phyloP scores from a whole-genome alignment of 2,888 invertebrate genomes.

The Eupelmus urozonus region DNA sequence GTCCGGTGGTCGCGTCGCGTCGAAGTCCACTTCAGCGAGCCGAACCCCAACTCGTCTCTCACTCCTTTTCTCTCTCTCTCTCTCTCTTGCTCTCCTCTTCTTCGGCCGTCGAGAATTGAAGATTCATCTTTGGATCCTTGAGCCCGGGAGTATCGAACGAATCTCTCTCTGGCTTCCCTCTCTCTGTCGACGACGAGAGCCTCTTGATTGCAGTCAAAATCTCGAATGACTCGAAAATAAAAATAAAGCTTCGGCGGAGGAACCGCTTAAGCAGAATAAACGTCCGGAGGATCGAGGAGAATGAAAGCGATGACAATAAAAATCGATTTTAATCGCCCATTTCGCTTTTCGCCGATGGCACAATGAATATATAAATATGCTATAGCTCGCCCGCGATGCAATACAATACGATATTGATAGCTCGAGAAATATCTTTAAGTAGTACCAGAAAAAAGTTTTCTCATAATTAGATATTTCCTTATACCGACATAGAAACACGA shows the following conservation, averaged over 20 bases:
- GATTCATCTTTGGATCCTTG: conserved; percentile 74
- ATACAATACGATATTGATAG: too few relatives aligned
- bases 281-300: conserved; percentile 1
- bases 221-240: conserved; percentile 51
- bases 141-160: conserved; percentile 55
- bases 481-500: background rate
- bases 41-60: conserved; percentile 63
- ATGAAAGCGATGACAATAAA: conserved; percentile 34
- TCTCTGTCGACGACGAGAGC: conserved; percentile 18
- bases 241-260: conserved; percentile 10
- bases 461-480: too few relatives aligned
- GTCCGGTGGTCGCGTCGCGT: conserved; percentile 66
- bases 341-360: background rate
- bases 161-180: conserved; percentile 8
- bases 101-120: conserved; percentile 65
- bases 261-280: conserved; percentile 28
- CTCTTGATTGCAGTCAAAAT: conserved; percentile 54
- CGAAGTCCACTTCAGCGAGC: conserved; percentile 71
- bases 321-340: conserved; percentile 31
- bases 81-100: conserved; percentile 10
- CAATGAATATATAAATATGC: too few relatives aligned
- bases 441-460: too few relatives aligned
- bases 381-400: too few relatives aligned
- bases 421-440: too few relatives aligned
- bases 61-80: background rate